phyloP scores from a whole-genome alignment of 2,888 invertebrate genomes.

The Resseliella maxima region DNA sequence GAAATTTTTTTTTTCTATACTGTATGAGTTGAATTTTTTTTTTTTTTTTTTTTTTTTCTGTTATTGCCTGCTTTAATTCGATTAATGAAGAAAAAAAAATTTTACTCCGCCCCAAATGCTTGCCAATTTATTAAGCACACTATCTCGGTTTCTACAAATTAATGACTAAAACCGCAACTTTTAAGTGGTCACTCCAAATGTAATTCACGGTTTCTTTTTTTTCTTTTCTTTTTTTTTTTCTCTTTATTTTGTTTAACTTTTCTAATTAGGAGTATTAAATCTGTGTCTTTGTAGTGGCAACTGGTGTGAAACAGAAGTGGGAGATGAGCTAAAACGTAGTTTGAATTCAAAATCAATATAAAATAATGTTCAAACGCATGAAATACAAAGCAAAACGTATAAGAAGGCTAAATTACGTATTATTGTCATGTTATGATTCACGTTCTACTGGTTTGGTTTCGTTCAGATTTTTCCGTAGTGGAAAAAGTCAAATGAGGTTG shows the following conservation, averaged over 20 bases:
- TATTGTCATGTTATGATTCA: conserved; percentile 9
- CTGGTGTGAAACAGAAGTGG: neutral
- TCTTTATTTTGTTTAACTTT: neutral
- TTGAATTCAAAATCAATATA: neutral
- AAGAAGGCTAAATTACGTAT: neutral
- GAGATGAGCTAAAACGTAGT: neutral
- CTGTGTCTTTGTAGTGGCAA: neutral
- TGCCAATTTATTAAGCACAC: neutral
- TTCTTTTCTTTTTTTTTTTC: too few species aligned
- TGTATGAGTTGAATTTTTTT: too few species aligned
- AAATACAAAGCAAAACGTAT: neutral
- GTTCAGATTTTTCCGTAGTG: conserved; percentile 12
- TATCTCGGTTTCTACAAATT: neutral
- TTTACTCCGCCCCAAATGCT: neutral
- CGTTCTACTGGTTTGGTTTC: conserved; percentile 33
- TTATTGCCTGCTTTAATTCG: too few species aligned
- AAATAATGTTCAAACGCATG: neutral
- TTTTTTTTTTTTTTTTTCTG: too few species aligned
- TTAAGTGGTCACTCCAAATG: too few species aligned
- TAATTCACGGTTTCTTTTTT: too few species aligned
- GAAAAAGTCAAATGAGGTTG: conserved; percentile 16
- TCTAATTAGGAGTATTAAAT: neutral
- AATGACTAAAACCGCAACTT: too few species aligned
- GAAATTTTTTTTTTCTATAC: too few species aligned
- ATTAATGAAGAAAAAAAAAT: neutral